Evolutionary conservation across 30 jellyfish, hydroid and myxozoan genomes (phyloP).

Genomic region (Rhopilema esculentum): DNA sequence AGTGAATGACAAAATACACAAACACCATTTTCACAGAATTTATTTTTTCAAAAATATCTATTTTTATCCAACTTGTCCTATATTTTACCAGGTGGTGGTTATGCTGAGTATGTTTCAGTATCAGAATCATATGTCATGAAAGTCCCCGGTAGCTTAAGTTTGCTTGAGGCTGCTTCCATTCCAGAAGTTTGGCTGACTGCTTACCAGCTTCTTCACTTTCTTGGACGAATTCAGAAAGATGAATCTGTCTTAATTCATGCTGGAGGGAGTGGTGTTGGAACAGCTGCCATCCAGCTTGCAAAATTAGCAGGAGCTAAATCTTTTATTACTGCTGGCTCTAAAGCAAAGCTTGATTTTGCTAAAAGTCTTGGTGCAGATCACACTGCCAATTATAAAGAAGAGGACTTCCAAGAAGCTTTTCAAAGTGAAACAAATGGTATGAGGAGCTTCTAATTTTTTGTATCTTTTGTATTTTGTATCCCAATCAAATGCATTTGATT

Average conservation of each 20-base stretch:
- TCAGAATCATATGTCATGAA: slow-evolving; percentile 74
- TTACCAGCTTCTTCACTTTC: slow-evolving; percentile 82
- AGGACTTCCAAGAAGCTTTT: slow-evolving; percentile 77
- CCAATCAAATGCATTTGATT: too few relatives aligned
- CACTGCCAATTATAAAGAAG: slow-evolving; percentile 84
- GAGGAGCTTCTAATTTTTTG: not conserved
- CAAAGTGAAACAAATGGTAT: slow-evolving; percentile 74
- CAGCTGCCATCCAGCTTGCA: slow-evolving; percentile 94
- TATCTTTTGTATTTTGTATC: too few relatives aligned
- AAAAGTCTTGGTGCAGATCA: slow-evolving; percentile 88
- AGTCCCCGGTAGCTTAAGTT: slow-evolving; percentile 74
- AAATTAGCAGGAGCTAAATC: slow-evolving; percentile 70
- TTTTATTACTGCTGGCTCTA: slow-evolving; percentile 93
- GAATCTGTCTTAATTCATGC: slow-evolving; percentile 93
- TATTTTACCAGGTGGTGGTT: slow-evolving; percentile 88
- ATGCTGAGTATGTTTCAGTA: slow-evolving; percentile 95
- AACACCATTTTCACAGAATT: too few relatives aligned
- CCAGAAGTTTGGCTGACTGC: slow-evolving; percentile 98
- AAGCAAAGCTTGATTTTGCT: slow-evolving; percentile 79
- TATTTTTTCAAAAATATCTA: too few relatives aligned
- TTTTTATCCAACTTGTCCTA: not conserved
- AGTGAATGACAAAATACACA: too few relatives aligned
- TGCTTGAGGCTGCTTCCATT: slow-evolving; percentile 84
- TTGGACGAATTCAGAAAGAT: slow-evolving; percentile 70
- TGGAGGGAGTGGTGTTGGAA: slow-evolving; percentile 99